Base-by-base conservation (phyloP, 2,888 invertebrate species). In the Drosophila parthenogenetica region DNA sequence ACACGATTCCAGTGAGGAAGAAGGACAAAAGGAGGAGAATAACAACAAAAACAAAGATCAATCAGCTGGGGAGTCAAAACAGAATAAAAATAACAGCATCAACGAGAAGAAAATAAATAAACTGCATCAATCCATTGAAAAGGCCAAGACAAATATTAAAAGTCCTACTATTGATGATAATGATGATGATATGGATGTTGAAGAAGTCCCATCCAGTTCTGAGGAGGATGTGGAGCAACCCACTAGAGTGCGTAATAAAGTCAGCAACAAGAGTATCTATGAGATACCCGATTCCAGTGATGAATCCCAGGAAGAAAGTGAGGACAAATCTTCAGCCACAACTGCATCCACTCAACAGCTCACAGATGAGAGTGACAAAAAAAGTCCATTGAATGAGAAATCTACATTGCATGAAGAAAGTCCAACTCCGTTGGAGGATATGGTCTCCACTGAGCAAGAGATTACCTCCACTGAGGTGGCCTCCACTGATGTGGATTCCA, bases 1-100 rank as follows among this genome's bases (percentile, higher is more conserved):
- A 2, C 40, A 60, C 1, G 63, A 74, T 0, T 62, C 68, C 19
- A 74, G 69, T 25, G 74, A 71, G 10, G 75, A 69, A 4, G 68
- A 72, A 8, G 46, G 42, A 0, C 8, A 19, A 5, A 14, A 25
- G 13, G 10, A 37, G 35, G 17, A 19, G 7, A 42, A 50, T 16
- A 45, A 53, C 5, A 16, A 51, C 25, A 13, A n/a, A 5, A 22
- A 14, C 7, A 25, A 43, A 16, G 25, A 43, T 8, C 16, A 35
- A 5, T n/a, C n/a, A 2, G 0, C 8, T n/a, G 16, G 19, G 7
- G 32, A 48, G 13, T 42, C 43, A 1, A 16, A 16, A 7, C 14
- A 29, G 5, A 48, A 10, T 40, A 29, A 49, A 40, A 46, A 37
- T 25, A n/a, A 8, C 13, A 37, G 29, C 2, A 29, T 29, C 2